Evolutionary conservation across 2,888 invertebrate genomes (phyloP).

Genomic region (Nasonia oneida): DNA sequence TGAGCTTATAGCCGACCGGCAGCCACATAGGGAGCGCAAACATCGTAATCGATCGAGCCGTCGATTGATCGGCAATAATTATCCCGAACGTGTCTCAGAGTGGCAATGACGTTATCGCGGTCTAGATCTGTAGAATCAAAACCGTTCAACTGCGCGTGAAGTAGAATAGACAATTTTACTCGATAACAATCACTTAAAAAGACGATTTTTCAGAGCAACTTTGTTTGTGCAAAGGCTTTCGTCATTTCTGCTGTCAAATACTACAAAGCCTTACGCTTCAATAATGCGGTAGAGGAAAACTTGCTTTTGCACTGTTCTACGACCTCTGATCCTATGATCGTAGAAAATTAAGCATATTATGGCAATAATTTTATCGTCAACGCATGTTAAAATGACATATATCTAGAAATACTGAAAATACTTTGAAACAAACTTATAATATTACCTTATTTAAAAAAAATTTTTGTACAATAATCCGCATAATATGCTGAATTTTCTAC

Average conservation of each 20-base stretch:
- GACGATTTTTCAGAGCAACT: conserved; percentile 39
- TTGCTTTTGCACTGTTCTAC: neutral
- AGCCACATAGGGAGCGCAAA: conserved; percentile 51
- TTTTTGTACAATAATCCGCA: too few species aligned
- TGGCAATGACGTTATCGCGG: conserved; percentile 54
- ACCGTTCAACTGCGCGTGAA: conserved; percentile 29
- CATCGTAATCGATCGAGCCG: conserved; percentile 58
- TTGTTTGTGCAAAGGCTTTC: neutral
- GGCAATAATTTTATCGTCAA: too few species aligned
- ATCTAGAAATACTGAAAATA: too few species aligned
- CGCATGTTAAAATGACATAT: too few species aligned
- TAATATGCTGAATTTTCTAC: too few species aligned
- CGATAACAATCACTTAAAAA: conserved; percentile 44
- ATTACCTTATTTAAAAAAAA: too few species aligned
- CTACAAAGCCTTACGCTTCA: conserved; percentile 9
- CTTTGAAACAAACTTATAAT: too few species aligned
- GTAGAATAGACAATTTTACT: conserved; percentile 48
- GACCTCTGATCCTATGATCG: neutral
- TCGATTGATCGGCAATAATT: conserved; percentile 60
- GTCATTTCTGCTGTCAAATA: conserved; percentile 7
- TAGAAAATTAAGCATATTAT: too few species aligned
- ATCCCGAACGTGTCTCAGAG: conserved; percentile 54
- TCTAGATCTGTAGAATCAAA: conserved; percentile 56
- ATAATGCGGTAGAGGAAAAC: neutral
- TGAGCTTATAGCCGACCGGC: conserved; percentile 51